Evolutionary conservation across 2,888 invertebrate genomes (phyloP).

Genomic region (Minunthozetes semirufus): DNA sequence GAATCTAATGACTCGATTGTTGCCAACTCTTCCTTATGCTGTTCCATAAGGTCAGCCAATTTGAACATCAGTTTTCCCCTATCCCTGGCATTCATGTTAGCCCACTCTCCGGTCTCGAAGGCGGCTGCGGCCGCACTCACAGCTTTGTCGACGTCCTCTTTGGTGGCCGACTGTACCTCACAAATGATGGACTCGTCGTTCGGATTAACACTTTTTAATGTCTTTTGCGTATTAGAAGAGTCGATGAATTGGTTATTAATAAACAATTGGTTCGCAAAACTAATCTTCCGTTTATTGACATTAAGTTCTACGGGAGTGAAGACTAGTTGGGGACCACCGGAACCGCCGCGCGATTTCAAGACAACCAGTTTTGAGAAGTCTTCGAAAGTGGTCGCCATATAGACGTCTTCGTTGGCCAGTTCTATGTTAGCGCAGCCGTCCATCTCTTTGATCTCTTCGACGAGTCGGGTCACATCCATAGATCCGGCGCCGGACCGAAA

Average conservation of each 20-base stretch:
- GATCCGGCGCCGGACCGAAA: constrained; percentile 92
- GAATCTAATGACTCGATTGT: constrained; percentile 92
- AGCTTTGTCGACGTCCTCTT: constrained; percentile 75
- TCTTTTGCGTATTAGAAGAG: constrained; percentile 59
- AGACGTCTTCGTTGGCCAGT: constrained; percentile 80
- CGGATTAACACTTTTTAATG: constrained; percentile 66
- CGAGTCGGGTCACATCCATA: constrained; percentile 89
- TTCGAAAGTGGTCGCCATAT: constrained; percentile 80
- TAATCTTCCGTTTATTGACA: constrained; percentile 74
- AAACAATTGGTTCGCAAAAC: constrained; percentile 82
- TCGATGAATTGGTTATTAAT: constrained; percentile 84
- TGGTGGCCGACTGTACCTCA: constrained; percentile 61
- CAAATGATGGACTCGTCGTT: constrained; percentile 63
- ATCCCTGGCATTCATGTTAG: constrained; percentile 86
- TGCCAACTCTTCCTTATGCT: constrained; percentile 87
- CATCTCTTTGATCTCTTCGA: constrained; percentile 83
- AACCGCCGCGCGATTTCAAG: constrained; percentile 58
- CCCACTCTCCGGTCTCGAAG: constrained; percentile 83
- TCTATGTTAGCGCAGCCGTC: constrained; percentile 58
- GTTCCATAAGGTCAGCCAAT: constrained; percentile 88
- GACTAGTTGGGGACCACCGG: constrained; percentile 52
- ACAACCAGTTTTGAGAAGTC: constrained; percentile 68
- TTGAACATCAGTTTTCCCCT: constrained; percentile 75
- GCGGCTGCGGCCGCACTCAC: constrained; percentile 80
- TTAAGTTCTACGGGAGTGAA: constrained; percentile 62